Base-by-base conservation (phyloP, 1,140 invertebrate genomes). In the Rhagoletis pomonella region DNA sequence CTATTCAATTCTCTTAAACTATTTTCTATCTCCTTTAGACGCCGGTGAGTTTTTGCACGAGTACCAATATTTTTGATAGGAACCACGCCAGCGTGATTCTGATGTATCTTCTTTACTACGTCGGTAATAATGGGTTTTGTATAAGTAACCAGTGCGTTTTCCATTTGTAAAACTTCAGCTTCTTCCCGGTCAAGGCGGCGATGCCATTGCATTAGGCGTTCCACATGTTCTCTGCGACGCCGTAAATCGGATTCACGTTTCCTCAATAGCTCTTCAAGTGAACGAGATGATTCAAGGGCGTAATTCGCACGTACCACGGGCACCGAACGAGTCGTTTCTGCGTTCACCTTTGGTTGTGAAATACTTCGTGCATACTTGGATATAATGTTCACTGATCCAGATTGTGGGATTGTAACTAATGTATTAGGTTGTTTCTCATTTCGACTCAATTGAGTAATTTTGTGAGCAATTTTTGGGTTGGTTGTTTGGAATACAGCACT, bases 161-260 rank as follows among this genome's bases (percentile, higher is more conserved):
- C 89, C 87, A 90, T 86, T 64, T 89, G 42, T 14, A 89, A 42
- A 12, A 90, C 85, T 44, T 90, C 88, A 50, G 88, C 64, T 85
- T 90, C 89, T 88, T 90, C 89, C 42, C 88, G 84, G 81, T 90
- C 89, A 1, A 90, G 73, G 14, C 88, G 87, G 47, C 88, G 87
- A 85, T 90, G 89, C 89, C 89, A 90, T 87, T 88, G 85, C 50
- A 90, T 85, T 67, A 90, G 42, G 62, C 81, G 88, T 81, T 89
- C 88, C 5, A 90, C 89, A 87, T 89, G 86, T 58, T 88, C 55
- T 2, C 89, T 88, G 1, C 89, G 88, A 81, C 86, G 67, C 17
- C 77, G 60, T 62, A 90, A 81, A 87, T 89, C 88, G 3, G 85
- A 69, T 87, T 90, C 89, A 47, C 89, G 89, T 85, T 89, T 87